Evolutionary conservation across 2,797 vertebrate genomes (phyloP).

Genomic region (Argya squamiceps): DNA sequence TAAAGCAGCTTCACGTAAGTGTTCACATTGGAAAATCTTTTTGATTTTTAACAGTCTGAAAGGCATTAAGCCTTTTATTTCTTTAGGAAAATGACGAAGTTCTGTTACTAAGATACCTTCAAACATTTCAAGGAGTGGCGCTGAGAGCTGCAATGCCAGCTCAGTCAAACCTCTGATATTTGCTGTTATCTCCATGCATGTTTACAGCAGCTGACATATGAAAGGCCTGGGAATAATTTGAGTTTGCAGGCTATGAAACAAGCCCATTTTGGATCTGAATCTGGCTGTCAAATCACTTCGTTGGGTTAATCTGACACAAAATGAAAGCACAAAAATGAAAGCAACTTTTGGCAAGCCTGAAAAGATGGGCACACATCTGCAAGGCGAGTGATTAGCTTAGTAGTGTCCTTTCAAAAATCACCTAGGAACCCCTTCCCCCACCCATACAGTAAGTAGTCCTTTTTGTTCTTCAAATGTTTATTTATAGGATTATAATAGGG

Average conservation of each 20-base stretch:
- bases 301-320: slow-evolving; percentile 45
- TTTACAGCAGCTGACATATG: slow-evolving; percentile 32
- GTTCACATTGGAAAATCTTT: not conserved
- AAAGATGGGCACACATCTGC: slow-evolving; percentile 17
- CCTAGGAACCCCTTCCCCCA: not conserved
- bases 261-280: slow-evolving; percentile 26
- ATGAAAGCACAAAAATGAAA: slow-evolving; percentile 21
- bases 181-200: not conserved
- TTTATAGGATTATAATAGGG: slow-evolving; percentile 43
- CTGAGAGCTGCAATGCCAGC: not conserved
- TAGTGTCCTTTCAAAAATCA: slow-evolving; percentile 11
- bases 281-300: slow-evolving; percentile 7
- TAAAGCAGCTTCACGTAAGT: not conserved
- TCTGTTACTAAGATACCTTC: not conserved
- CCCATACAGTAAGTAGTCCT: not conserved
- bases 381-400: slow-evolving; percentile 7
- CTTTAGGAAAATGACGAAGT: not conserved
- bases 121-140: not conserved
- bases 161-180: slow-evolving; percentile 21
- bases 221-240: slow-evolving; percentile 43
- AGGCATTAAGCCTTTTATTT: not conserved
- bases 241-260: slow-evolving; percentile 7
- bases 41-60: not conserved
- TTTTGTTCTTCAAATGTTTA: slow-evolving; percentile 62
- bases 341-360: not conserved